A percentile compares a stretch with the other conserved stretches of the same genome.
Evolutionary conservation across 1,140 invertebrate genomes (phyloP).

Genomic region (Cherax destructor): DNA sequence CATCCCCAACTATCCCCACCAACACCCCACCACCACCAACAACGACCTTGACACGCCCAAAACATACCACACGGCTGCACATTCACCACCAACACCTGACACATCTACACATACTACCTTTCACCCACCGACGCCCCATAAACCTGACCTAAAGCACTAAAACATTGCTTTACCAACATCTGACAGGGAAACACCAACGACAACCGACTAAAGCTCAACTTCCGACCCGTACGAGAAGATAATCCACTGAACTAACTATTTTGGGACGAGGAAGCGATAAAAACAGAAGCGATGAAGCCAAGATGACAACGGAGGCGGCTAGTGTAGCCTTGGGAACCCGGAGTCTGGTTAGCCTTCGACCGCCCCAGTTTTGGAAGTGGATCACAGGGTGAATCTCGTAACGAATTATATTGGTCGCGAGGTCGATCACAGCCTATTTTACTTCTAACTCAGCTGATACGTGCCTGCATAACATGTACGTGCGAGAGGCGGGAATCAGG

Average conservation of each 20-base stretch:
- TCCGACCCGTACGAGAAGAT: not conserved
- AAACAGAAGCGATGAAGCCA: not conserved
- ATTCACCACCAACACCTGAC: not conserved
- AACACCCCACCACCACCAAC: not conserved
- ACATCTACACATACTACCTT: not conserved
- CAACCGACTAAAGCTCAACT: not conserved
- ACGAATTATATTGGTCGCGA: not conserved
- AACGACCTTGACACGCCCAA: not conserved
- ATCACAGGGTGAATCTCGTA: not conserved
- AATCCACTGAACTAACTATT: not conserved
- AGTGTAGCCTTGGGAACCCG: not conserved
- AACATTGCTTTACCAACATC: too few species aligned
- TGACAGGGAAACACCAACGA: too few species aligned
- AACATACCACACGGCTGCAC: not conserved
- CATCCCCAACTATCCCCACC: too few species aligned
- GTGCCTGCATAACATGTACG: too few species aligned
- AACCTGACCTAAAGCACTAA: too few species aligned
- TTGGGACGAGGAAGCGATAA: not conserved
- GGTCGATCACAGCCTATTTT: not conserved
- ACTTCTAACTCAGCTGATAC: too few species aligned
- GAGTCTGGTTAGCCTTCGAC: not conserved
- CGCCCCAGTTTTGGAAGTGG: not conserved
- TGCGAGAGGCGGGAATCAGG: too few species aligned
- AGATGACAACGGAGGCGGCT: not conserved
- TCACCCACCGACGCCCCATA: not conserved